Conservation (phyloP, 2,797 vertebrate species). For the Botia kubotai region DNA sequence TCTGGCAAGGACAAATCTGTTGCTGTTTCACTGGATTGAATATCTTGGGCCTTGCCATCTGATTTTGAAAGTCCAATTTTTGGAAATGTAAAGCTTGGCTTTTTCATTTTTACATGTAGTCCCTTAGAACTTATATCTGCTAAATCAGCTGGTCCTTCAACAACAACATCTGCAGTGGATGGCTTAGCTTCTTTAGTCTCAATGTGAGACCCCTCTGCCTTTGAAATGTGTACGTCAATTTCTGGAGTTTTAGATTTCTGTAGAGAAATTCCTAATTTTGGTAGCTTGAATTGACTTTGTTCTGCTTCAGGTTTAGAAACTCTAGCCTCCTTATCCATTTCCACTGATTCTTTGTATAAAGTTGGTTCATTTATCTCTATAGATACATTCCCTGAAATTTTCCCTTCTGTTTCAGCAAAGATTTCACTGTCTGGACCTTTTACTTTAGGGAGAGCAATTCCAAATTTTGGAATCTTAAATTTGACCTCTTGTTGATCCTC, state of each 20-base stretch:
- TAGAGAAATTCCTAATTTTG: constrained; percentile 11
- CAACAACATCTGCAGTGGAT: background rate
- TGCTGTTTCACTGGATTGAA: constrained; percentile 51
- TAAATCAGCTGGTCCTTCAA: constrained; percentile 28
- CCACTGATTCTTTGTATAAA: constrained; percentile 14
- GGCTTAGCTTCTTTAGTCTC: constrained; percentile 7
- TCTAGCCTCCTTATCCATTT: constrained; percentile 19
- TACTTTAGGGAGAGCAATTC: constrained; percentile 58
- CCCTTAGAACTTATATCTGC: constrained; percentile 35
- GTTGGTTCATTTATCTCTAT: constrained; percentile 40
- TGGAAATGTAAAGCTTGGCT: constrained; percentile 62
- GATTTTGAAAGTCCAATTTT: constrained; percentile 71
- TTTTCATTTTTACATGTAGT: constrained; percentile 62
- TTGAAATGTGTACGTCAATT: constrained; percentile 24
- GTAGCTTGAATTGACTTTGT: constrained; percentile 47
- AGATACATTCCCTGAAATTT: constrained; percentile 7
- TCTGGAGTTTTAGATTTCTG: constrained; percentile 1
- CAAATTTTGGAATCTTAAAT: constrained; percentile 64
- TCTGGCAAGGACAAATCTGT: constrained; percentile 54
- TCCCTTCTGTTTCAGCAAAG: constrained; percentile 27
- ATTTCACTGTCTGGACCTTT: constrained; percentile 39
- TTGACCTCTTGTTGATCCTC: constrained; percentile 20
- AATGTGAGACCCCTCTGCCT: constrained; percentile 7
- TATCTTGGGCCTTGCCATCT: constrained; percentile 56
- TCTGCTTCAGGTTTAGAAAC: constrained; percentile 7